Evolutionary conservation across 2,797 vertebrate species (phyloP).

Genomic region (Onychomys arenicola): DNA sequence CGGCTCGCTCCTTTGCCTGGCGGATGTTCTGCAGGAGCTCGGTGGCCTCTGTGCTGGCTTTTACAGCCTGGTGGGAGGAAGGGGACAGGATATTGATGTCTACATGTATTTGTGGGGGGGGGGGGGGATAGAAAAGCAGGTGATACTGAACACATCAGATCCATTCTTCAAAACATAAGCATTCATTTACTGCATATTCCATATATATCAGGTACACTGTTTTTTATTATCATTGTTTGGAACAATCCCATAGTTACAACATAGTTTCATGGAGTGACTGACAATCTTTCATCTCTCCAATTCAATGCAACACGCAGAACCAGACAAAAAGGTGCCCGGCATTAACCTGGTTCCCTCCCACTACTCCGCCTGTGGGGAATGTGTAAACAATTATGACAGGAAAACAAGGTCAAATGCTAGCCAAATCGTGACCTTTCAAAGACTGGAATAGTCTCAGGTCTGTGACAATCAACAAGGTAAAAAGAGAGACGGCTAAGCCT

Average conservation of each 20-base stretch:
- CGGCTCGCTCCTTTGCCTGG: slow-evolving; percentile 94
- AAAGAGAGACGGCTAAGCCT: background rate
- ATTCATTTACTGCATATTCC: background rate
- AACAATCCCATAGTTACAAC: background rate
- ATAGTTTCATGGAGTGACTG: background rate
- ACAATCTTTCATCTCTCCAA: background rate
- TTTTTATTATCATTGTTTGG: background rate
- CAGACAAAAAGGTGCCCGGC: slow-evolving; percentile 31
- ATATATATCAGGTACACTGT: background rate
- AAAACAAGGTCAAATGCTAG: slow-evolving; percentile 41
- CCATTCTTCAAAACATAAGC: background rate
- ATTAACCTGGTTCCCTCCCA: background rate
- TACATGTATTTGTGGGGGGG: background rate
- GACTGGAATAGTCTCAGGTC: background rate
- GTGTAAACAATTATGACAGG: background rate
- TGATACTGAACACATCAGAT: background rate
- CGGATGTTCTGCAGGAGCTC: slow-evolving; percentile 96
- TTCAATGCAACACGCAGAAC: background rate
- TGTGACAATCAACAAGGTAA: background rate
- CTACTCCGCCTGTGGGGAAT: background rate
- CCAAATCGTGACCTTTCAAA: slow-evolving; percentile 8
- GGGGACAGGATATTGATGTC: background rate
- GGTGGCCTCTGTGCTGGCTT: slow-evolving; percentile 96
- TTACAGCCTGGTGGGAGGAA: slow-evolving; percentile 90
- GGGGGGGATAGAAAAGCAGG: background rate